phyloP scores from a whole-genome alignment of 1,140 invertebrate genomes.

The Holcopasites calliopsidis region DNA sequence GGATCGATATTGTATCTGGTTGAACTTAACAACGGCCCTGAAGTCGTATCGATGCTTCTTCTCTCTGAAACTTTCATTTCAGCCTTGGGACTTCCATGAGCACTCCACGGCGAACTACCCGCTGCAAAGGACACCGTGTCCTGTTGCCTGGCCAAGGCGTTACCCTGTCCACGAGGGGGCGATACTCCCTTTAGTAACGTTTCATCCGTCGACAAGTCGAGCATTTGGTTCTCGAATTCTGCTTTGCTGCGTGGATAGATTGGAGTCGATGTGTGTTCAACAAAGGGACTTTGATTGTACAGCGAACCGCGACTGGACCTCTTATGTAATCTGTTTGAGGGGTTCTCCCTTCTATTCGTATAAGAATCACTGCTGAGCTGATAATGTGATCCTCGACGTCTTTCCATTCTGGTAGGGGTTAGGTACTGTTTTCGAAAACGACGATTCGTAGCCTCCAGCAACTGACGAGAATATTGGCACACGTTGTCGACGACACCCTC shows the following conservation, averaged over 20 bases:
- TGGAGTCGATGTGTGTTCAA: slow-evolving; percentile 68
- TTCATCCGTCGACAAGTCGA: neutral
- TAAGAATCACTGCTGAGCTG: slow-evolving; percentile 65
- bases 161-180: slow-evolving; percentile 39
- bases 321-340: too few species aligned
- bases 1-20: slow-evolving; percentile 77
- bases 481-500: slow-evolving; percentile 8
- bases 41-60: slow-evolving; percentile 71
- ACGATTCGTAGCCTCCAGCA: slow-evolving; percentile 23
- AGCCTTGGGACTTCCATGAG: slow-evolving; percentile 68
- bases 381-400: slow-evolving; percentile 56
- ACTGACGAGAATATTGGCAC: slow-evolving; percentile 6
- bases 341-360: slow-evolving; percentile 30
- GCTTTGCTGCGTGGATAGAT: slow-evolving; percentile 47
- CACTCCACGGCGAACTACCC: slow-evolving; percentile 70
- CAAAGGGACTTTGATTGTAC: neutral
- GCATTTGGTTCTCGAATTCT: slow-evolving; percentile 56
- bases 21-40: slow-evolving; percentile 74
- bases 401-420: slow-evolving; percentile 54
- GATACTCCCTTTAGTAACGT: neutral
- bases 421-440: slow-evolving; percentile 41
- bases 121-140: slow-evolving; percentile 55
- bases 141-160: slow-evolving; percentile 46
- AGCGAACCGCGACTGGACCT: neutral
- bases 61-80: slow-evolving; percentile 60